Percentiles rank a stretch among this genome's conserved stretches.
Evolutionary conservation across 2,888 invertebrate species (phyloP).

Genomic region (Drosophila parthenogenetica): DNA sequence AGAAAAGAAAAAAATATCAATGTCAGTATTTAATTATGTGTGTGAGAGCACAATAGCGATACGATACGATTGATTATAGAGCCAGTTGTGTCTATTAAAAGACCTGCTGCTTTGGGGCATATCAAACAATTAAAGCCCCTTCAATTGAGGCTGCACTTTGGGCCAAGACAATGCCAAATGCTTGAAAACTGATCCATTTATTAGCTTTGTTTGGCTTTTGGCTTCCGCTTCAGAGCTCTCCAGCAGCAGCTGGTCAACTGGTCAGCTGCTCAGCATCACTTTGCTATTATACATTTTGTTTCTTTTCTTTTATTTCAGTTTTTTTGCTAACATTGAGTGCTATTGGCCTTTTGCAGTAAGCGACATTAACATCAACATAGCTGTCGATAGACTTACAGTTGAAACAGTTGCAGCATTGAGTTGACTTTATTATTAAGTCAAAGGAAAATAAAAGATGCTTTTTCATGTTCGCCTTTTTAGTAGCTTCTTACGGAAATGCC

Average conservation of each 20-base stretch:
- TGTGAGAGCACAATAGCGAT: constrained; percentile 28
- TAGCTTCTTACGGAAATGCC: constrained; percentile 14
- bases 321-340: constrained; percentile 25
- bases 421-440: constrained; percentile 18
- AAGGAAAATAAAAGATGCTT: constrained; percentile 11
- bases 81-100: constrained; percentile 18
- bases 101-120: constrained; percentile 17
- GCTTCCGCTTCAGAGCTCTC: constrained; percentile 53
- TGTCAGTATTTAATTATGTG: constrained; percentile 51
- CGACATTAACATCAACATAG: constrained; percentile 40
- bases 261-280: constrained; percentile 29
- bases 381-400: constrained; percentile 25
- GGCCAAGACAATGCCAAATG: constrained; percentile 39
- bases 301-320: neutral
- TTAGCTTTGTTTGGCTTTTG: constrained; percentile 36
- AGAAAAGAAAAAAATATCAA: constrained; percentile 43
- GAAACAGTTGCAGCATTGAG: constrained; percentile 22
- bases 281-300: constrained; percentile 22
- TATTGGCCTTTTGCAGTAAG: constrained; percentile 21
- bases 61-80: constrained; percentile 19
- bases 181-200: constrained; percentile 48
- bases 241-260: constrained; percentile 7
- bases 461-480: constrained; percentile 20
- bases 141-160: constrained; percentile 39
- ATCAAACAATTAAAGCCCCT: constrained; percentile 30